Percentiles rank a stretch among this genome's conserved stretches.
Conservation (phyloP, 2,888 invertebrate species). For the Tenthredo livida region DNA sequence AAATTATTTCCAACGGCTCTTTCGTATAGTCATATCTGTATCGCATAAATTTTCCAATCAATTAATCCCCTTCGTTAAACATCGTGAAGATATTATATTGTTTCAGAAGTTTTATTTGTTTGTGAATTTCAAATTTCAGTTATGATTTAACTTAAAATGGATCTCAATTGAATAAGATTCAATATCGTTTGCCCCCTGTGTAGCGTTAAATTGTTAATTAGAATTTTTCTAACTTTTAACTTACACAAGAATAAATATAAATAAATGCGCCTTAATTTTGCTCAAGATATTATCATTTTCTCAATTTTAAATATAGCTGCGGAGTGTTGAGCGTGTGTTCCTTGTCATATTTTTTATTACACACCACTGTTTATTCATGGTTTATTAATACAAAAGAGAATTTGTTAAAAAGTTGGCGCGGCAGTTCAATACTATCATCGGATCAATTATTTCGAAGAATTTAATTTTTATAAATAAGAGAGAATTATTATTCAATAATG, state of each 20-base stretch:
- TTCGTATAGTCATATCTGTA: no score
- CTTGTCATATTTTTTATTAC: conserved; percentile 4
- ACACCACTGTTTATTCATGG: conserved; percentile 12
- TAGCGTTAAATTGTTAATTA: not conserved
- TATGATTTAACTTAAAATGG: not conserved
- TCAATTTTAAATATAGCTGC: conserved; percentile 51
- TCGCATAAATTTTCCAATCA: not conserved
- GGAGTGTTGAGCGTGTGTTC: conserved; percentile 63
- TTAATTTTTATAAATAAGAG: not conserved
- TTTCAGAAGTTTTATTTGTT: not conserved
- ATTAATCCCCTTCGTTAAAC: conserved; percentile 1
- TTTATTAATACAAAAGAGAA: conserved; percentile 13
- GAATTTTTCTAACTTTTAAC: not conserved
- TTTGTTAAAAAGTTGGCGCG: not conserved
- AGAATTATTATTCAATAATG: conserved; percentile 9
- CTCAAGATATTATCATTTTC: conserved; percentile 35
- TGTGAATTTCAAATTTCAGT: not conserved
- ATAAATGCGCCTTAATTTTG: conserved; percentile 28
- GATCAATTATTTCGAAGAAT: not conserved
- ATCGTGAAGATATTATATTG: conserved; percentile 2
- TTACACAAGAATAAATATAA: not conserved
- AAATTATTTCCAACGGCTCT: conserved; percentile 1
- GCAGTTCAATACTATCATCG: not conserved
- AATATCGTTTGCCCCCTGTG: conserved; percentile 6
- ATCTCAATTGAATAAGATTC: conserved; percentile 19